phyloP scores from a whole-genome alignment of 2,888 invertebrate species.

The Lordiphosa fenestrarum region DNA sequence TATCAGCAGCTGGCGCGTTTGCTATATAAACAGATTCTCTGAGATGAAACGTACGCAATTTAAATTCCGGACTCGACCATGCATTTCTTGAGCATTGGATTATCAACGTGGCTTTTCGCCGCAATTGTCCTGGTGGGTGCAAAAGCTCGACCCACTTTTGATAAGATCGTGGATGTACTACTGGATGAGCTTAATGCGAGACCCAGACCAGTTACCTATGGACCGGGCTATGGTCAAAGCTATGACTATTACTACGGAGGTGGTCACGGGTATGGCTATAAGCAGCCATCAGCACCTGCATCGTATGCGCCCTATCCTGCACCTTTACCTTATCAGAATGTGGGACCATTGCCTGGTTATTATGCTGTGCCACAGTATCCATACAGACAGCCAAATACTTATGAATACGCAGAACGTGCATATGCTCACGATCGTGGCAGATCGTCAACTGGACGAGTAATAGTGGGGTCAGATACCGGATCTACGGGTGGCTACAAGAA shows the following conservation, averaged over 20 bases:
- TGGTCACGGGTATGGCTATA: constrained; percentile 39
- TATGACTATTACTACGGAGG: constrained; percentile 65
- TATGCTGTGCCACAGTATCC: constrained; percentile 33
- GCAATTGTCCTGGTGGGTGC: constrained; percentile 17
- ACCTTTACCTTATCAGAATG: constrained; percentile 11
- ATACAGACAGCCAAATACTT: constrained; percentile 13
- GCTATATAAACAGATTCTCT: constrained; percentile 24
- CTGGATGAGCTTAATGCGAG: constrained; percentile 37
- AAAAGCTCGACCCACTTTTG: constrained; percentile 59
- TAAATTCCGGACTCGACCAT: constrained; percentile 27
- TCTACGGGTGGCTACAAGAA: constrained; percentile 35
- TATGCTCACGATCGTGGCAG: constrained; percentile 37
- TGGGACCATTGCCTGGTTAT: constrained; percentile 24
- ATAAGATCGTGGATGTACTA: constrained; percentile 55
- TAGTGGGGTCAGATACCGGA: neutral
- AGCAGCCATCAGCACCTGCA: constrained; percentile 23
- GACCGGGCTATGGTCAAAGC: constrained; percentile 54
- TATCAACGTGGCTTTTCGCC: constrained; percentile 13
- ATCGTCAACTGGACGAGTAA: neutral
- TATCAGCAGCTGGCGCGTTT: constrained; percentile 12
- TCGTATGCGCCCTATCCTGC: neutral
- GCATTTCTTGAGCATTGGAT: constrained; percentile 30
- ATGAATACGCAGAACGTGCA: constrained; percentile 16
- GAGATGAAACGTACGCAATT: constrained; percentile 4
- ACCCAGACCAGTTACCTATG: constrained; percentile 16